Evolutionary conservation across 2,797 vertebrate species (phyloP).

Genomic region (Ctenosaura bakeri): DNA sequence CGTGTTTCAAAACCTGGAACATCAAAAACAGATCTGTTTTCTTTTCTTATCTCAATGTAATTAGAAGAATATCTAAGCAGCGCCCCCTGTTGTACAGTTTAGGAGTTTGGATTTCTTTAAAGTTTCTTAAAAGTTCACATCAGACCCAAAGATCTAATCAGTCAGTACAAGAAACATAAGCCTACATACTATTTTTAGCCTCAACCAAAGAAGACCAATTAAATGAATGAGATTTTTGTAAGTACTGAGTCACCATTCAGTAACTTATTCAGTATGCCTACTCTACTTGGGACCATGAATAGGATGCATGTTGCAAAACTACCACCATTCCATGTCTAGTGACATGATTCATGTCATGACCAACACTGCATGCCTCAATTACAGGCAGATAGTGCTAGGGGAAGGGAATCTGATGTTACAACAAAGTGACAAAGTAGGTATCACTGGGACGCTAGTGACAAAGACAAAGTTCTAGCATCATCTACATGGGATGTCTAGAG

Average conservation of each 20-base stretch:
- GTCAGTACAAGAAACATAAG: not conserved
- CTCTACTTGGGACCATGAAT: no score
- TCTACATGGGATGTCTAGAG: not conserved
- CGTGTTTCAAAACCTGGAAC: not conserved
- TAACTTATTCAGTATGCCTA: no score
- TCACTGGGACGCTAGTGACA: not conserved
- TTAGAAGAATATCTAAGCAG: slow-evolving; percentile 38
- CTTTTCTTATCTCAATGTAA: not conserved
- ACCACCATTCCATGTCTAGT: not conserved
- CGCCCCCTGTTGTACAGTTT: slow-evolving; percentile 51
- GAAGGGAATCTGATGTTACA: not conserved
- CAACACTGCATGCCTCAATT: not conserved
- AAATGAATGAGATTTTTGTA: no score
- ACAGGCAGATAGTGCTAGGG: not conserved
- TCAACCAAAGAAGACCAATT: no score
- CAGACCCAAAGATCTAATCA: not conserved
- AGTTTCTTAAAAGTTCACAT: slow-evolving; percentile 12
- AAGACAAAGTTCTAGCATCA: not conserved
- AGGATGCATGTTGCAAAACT: not conserved
- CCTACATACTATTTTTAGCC: no score
- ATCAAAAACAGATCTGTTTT: not conserved
- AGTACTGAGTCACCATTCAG: no score
- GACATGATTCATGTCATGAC: not conserved
- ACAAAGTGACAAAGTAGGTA: not conserved
- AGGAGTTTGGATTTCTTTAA: slow-evolving; percentile 26